phyloP scores from a whole-genome alignment of 1,140 invertebrate genomes.

The Triops longicaudatus region DNA sequence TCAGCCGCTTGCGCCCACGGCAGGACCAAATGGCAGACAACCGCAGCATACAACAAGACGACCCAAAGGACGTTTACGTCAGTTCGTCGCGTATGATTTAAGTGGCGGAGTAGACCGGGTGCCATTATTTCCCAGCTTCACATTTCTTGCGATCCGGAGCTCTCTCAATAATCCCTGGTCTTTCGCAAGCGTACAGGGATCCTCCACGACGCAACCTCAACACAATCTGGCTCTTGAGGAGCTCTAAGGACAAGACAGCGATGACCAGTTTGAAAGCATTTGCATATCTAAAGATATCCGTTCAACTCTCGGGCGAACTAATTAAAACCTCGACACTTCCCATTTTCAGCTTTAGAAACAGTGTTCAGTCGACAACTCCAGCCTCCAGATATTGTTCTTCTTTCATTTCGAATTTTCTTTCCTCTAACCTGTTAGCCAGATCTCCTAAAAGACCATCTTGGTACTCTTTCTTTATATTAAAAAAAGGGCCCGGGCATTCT shows the following conservation, averaged over 20 bases:
- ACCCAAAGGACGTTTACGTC: not conserved
- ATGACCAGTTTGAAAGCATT: not conserved
- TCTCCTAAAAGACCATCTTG: not conserved
- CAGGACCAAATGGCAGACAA: slow-evolving; percentile 11
- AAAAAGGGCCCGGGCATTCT: not conserved
- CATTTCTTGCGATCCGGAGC: not conserved
- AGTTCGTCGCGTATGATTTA: slow-evolving; percentile 11
- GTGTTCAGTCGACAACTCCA: not conserved
- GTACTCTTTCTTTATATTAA: not conserved
- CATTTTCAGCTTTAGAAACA: not conserved
- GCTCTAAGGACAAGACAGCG: not conserved
- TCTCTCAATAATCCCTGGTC: not conserved
- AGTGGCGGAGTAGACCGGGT: not conserved
- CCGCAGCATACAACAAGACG: not conserved
- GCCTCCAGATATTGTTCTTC: not conserved
- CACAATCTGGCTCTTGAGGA: not conserved
- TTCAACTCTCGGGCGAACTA: not conserved
- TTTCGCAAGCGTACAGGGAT: not conserved
- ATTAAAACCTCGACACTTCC: not conserved
- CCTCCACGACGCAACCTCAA: too few species aligned
- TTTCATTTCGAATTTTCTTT: not conserved
- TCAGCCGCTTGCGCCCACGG: not conserved
- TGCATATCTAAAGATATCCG: not conserved
- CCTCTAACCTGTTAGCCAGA: not conserved
- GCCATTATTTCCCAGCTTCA: not conserved